Conservation (phyloP, 2,113 vertebrate genomes). For the Brevimyrus niger region DNA sequence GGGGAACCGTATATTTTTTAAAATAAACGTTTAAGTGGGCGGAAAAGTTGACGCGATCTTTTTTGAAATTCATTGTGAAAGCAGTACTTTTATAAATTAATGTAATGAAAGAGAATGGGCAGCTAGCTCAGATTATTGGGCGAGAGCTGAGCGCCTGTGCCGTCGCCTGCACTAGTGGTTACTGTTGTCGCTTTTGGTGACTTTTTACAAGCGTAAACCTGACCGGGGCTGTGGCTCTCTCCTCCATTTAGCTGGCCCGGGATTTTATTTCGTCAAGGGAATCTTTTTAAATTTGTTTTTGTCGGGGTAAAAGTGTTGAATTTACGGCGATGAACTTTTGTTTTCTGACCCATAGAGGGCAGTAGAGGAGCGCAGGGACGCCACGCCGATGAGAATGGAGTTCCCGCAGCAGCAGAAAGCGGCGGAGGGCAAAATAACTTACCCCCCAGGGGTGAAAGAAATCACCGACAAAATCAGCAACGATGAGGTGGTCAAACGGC, state of each 20-base stretch:
- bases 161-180: neutral
- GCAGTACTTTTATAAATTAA: slow-evolving; percentile 6
- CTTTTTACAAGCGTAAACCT: neutral
- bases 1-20: neutral
- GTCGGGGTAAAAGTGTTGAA: slow-evolving; percentile 61
- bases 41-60: neutral
- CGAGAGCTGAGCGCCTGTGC: neutral
- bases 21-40: neutral
- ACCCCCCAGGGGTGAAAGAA: slow-evolving; percentile 95
- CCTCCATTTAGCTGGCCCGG: neutral
- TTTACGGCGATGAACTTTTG: slow-evolving; percentile 80
- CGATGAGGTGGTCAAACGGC: slow-evolving; percentile 93
- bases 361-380: slow-evolving; percentile 87
- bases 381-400: slow-evolving; percentile 83
- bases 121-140: slow-evolving; percentile 33
- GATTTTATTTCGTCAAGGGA: neutral
- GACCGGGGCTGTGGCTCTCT: neutral
- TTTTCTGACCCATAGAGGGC: slow-evolving; percentile 98
- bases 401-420: slow-evolving; percentile 85
- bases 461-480: slow-evolving; percentile 98
- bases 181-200: neutral
- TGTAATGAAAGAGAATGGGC: slow-evolving; percentile 5
- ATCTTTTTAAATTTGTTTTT: slow-evolving; percentile 52
- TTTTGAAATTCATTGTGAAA: neutral
- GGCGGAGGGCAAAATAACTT: slow-evolving; percentile 82